Percentiles rank a stretch among this genome's conserved stretches.
These are phyloP conservation scores for Calephelis nemesis DNA, from an alignment of 1,140 invertebrate genomes.

Conservation along the genomic window DNA sequence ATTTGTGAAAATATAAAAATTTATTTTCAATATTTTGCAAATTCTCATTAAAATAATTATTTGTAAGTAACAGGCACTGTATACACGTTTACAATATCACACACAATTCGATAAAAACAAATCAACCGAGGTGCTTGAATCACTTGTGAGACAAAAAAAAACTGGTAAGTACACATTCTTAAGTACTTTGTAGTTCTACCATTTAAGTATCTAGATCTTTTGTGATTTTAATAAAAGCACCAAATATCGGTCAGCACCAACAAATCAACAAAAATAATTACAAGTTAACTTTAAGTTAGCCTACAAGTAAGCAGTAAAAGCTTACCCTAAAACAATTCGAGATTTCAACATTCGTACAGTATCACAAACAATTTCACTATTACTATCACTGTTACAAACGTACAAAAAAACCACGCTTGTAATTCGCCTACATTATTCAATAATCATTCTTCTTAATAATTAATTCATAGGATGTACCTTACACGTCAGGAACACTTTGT, in stretches of 20 bases:
- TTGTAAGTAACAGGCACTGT: constrained; percentile 52
- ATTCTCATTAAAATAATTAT: constrained; percentile 42
- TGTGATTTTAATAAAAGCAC: too few relatives aligned
- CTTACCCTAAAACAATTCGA: neutral
- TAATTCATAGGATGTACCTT: neutral
- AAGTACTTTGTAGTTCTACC: too few relatives aligned
- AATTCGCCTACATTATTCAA: neutral
- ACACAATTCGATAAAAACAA: constrained; percentile 34
- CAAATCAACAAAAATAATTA: too few relatives aligned
- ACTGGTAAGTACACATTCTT: too few relatives aligned
- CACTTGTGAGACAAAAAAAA: too few relatives aligned
- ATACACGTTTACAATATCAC: constrained; percentile 47
- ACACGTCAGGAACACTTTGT: neutral
- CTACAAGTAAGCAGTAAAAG: neutral
- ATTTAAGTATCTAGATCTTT: too few relatives aligned
- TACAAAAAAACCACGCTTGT: constrained; percentile 1
- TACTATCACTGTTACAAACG: constrained; percentile 3
- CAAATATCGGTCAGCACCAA: too few relatives aligned
- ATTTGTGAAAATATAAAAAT: constrained; percentile 47
- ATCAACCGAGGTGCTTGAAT: too few relatives aligned
- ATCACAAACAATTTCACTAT: constrained; percentile 14
- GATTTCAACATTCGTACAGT: constrained; percentile 3
- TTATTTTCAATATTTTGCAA: constrained; percentile 60
- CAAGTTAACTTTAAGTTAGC: neutral
- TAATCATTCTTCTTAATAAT: constrained; percentile 6